Conservation (phyloP, 2,797 vertebrate genomes). For the Neosilurus mollespiculum region DNA sequence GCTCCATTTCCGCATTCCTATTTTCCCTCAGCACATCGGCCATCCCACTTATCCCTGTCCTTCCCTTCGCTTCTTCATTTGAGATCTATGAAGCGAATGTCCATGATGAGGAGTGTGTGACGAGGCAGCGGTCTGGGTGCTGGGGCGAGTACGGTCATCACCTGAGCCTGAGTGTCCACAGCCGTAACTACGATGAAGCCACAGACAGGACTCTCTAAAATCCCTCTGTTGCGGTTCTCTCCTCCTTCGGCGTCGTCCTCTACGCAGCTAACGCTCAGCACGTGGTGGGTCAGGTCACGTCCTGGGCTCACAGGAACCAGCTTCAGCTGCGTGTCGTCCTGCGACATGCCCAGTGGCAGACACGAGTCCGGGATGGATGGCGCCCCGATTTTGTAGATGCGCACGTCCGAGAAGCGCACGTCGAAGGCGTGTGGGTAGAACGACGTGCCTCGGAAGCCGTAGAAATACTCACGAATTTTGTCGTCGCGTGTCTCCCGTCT, state of each 20-base stretch:
- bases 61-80: slow-evolving; percentile 69
- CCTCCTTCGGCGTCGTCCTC: slow-evolving; percentile 73
- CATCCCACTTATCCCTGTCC: no score
- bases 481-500: slow-evolving; percentile 89
- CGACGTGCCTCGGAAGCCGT: slow-evolving; percentile 88
- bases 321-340: slow-evolving; percentile 97
- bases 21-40: neutral
- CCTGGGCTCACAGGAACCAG: slow-evolving; percentile 93
- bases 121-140: slow-evolving; percentile 90
- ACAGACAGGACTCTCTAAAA: slow-evolving; percentile 80
- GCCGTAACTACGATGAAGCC: slow-evolving; percentile 96
- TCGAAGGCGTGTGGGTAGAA: slow-evolving; percentile 96
- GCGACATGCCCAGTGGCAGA: slow-evolving; percentile 94
- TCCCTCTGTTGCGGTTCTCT: slow-evolving; percentile 60
- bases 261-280: slow-evolving; percentile 88
- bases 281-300: slow-evolving; percentile 93
- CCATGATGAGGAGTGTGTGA: slow-evolving; percentile 96
- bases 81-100: slow-evolving; percentile 96
- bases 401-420: slow-evolving; percentile 94
- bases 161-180: slow-evolving; percentile 89
- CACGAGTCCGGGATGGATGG: slow-evolving; percentile 97
- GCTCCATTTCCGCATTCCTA: slow-evolving; percentile 13
- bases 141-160: slow-evolving; percentile 92
- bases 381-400: slow-evolving; percentile 96
- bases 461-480: slow-evolving; percentile 95